phyloP scores from a whole-genome alignment of 2,797 vertebrate species.

The Gouania willdenowi region DNA sequence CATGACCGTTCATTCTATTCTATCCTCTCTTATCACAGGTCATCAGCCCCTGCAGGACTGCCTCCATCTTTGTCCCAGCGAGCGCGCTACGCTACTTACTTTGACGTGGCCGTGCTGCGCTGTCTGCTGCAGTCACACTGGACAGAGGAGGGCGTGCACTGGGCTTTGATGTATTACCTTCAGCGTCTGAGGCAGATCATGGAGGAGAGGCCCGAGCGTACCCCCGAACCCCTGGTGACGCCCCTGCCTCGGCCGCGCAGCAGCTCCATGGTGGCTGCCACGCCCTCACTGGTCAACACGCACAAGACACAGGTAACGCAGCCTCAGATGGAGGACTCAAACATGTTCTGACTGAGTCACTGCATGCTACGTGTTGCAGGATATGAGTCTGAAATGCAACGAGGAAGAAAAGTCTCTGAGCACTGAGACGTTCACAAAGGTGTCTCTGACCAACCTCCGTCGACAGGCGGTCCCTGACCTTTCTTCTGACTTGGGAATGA shows the following conservation, averaged over 20 bases:
- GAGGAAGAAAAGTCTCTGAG: slow-evolving; percentile 93
- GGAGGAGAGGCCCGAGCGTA: slow-evolving; percentile 89
- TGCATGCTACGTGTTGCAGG: slow-evolving; percentile 68
- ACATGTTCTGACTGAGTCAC: background rate
- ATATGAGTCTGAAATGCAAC: slow-evolving; percentile 94
- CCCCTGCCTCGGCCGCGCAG: slow-evolving; percentile 90
- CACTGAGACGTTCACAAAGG: slow-evolving; percentile 89
- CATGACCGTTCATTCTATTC: too few species aligned
- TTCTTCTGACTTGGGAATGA: slow-evolving; percentile 93
- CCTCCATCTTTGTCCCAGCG: slow-evolving; percentile 80
- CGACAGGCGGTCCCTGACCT: slow-evolving; percentile 94
- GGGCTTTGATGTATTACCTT: slow-evolving; percentile 94
- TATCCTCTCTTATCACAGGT: slow-evolving; percentile 41
- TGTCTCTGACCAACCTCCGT: slow-evolving; percentile 91
- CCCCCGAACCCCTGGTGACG: slow-evolving; percentile 78
- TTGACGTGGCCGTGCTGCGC: slow-evolving; percentile 94
- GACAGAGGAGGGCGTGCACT: slow-evolving; percentile 96
- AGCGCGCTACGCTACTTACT: slow-evolving; percentile 93
- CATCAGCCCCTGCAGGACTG: slow-evolving; percentile 62
- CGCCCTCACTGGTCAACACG: slow-evolving; percentile 94
- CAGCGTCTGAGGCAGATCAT: slow-evolving; percentile 92
- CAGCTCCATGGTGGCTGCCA: slow-evolving; percentile 95
- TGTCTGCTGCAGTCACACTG: slow-evolving; percentile 97
- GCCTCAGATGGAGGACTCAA: too few species aligned
- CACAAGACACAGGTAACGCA: slow-evolving; percentile 91